phyloP scores from a whole-genome alignment of 2,113 vertebrate species.

The Tragelaphus imberbis region DNA sequence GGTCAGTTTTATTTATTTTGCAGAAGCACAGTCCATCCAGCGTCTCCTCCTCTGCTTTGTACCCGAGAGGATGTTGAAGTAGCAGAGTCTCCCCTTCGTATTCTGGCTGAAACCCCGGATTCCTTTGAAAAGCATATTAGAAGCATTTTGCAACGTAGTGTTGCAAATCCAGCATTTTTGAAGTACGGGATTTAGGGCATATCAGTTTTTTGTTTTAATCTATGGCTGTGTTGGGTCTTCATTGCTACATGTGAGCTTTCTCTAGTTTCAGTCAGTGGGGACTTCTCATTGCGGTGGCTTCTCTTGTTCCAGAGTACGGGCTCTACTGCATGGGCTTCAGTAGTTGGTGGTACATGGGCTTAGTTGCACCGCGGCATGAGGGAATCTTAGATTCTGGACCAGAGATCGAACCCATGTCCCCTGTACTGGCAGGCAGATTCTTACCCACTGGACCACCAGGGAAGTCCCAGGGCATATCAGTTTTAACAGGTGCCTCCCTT shows the following conservation, averaged over 20 bases:
- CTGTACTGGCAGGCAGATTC: not conserved
- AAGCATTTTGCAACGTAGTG: conserved; percentile 87
- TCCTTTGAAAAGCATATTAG: conserved; percentile 93
- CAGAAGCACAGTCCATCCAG: conserved; percentile 91
- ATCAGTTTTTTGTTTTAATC: not conserved
- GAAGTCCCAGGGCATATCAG: not conserved
- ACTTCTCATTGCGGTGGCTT: not conserved
- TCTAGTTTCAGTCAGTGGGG: not conserved
- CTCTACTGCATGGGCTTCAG: not conserved
- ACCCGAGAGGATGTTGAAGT: conserved; percentile 78
- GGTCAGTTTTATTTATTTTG: not conserved
- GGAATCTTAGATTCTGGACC: not conserved
- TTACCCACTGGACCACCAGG: not conserved
- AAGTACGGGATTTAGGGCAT: conserved; percentile 72
- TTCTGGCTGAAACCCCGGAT: conserved; percentile 83
- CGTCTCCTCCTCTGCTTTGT: conserved; percentile 92
- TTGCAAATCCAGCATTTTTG: conserved; percentile 90
- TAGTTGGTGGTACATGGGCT: not conserved
- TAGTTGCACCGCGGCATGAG: not conserved
- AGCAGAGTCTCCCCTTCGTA: conserved; percentile 85
- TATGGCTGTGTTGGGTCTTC: not conserved
- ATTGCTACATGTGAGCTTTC: not conserved
- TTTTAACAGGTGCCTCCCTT: not conserved
- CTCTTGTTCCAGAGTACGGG: not conserved
- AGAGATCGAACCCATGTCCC: not conserved